These are phyloP conservation scores for Helicoverpa armigera DNA, from an alignment of 1,140 invertebrate genomes.

Conservation along the genomic window DNA sequence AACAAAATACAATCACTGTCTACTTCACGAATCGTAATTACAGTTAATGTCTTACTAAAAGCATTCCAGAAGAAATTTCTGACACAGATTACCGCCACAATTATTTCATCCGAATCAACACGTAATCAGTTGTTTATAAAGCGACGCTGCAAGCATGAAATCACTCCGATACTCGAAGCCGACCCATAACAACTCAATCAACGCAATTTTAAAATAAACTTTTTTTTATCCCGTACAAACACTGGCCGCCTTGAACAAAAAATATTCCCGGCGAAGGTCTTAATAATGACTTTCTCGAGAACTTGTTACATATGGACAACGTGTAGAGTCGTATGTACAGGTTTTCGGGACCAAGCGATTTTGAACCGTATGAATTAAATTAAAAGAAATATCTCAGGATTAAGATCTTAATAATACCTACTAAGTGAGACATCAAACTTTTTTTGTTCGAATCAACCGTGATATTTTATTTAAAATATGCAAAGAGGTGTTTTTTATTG, in stretches of 20 bases:
- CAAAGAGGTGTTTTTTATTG: not conserved
- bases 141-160: slow-evolving; percentile 71
- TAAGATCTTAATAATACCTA: not conserved
- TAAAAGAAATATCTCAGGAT: not conserved
- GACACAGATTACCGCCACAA: slow-evolving; percentile 34
- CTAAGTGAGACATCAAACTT: not conserved
- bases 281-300: slow-evolving; percentile 84
- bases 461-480: not conserved
- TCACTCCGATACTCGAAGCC: slow-evolving; percentile 67
- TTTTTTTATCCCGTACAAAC: slow-evolving; percentile 77
- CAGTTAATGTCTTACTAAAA: slow-evolving; percentile 32
- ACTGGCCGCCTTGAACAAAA: slow-evolving; percentile 73
- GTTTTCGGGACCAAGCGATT: slow-evolving; percentile 43
- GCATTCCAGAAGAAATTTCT: slow-evolving; percentile 26
- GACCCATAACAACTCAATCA: slow-evolving; percentile 84
- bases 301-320: slow-evolving; percentile 66
- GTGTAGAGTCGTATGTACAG: slow-evolving; percentile 48
- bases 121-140: slow-evolving; percentile 64
- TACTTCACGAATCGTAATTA: not conserved
- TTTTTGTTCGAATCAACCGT: not conserved
- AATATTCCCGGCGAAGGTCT: slow-evolving; percentile 76
- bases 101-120: slow-evolving; percentile 53
- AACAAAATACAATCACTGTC: not conserved
- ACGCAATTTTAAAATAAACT: slow-evolving; percentile 83
- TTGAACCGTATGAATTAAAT: slow-evolving; percentile 39